Evolutionary conservation across 2,113 vertebrate genomes (phyloP).

Genomic region (Ploceus nigricollis): DNA sequence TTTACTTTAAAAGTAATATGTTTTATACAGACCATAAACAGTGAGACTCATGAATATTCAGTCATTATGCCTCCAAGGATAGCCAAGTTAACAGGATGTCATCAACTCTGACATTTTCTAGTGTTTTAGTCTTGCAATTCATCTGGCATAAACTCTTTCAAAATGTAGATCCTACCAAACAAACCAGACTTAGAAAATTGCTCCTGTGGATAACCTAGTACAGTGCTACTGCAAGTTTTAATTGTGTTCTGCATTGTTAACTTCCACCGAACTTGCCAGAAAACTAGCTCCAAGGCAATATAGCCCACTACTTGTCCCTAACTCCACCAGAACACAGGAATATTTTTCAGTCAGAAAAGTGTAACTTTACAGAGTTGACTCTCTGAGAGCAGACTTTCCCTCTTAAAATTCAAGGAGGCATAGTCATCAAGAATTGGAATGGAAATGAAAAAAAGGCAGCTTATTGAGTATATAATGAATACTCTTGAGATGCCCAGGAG

Average conservation of each 20-base stretch:
- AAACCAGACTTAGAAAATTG: not conserved
- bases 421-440: not conserved
- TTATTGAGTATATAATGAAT: not conserved
- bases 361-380: not conserved
- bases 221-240: not conserved
- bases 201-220: not conserved
- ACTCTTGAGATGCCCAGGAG: not conserved
- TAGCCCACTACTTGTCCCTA: not conserved
- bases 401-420: not conserved
- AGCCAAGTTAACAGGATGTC: not conserved
- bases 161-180: not conserved
- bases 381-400: not conserved
- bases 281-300: not conserved
- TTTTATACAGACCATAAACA: not conserved
- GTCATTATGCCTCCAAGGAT: not conserved
- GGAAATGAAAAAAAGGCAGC: not conserved
- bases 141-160: not conserved
- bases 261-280: not conserved
- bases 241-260: not conserved
- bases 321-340: rapidly evolving
- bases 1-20: not conserved
- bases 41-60: not conserved
- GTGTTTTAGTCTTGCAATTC: not conserved
- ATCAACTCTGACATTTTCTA: not conserved
- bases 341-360: not conserved